Evolutionary conservation across 35 echinoderm and acorn worm species (phyloP).

Genomic region (Diadema setosum): DNA sequence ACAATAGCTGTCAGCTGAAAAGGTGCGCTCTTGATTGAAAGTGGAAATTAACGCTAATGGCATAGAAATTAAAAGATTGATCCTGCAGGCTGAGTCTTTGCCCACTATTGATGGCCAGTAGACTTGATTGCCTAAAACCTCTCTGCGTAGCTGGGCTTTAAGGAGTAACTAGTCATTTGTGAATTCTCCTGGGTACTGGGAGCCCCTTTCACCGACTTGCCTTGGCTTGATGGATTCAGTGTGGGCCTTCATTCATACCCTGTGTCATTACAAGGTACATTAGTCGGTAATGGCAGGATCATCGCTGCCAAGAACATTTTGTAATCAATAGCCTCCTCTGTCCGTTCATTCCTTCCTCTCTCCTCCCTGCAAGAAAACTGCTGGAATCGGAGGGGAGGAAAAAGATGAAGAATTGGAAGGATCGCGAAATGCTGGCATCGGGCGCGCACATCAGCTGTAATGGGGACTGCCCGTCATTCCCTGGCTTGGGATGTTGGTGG

Average conservation of each 20-base stretch:
- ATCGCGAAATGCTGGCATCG: too few species aligned
- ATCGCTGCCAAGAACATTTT: background rate
- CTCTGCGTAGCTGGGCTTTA: constrained; percentile 41
- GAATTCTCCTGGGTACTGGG: constrained; percentile 24
- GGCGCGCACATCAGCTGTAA: background rate
- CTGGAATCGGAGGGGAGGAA: too few species aligned
- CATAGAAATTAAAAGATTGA: constrained; percentile 78
- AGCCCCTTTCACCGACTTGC: background rate
- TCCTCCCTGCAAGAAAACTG: background rate
- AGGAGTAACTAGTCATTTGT: constrained; percentile 71
- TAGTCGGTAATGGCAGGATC: constrained; percentile 15
- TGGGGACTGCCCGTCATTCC: background rate
- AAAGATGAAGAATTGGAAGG: too few species aligned
- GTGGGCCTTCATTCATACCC: background rate
- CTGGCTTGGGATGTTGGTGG: background rate
- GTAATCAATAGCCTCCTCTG: background rate
- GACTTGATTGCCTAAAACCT: constrained; percentile 34
- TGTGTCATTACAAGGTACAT: constrained; percentile 25
- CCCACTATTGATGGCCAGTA: constrained; percentile 36
- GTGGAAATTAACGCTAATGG: constrained; percentile 69
- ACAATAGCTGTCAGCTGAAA: constrained; percentile 6
- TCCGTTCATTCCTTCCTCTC: background rate
- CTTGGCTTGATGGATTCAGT: background rate
- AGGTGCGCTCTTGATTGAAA: constrained; percentile 26
- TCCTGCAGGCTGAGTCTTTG: background rate